Evolutionary conservation across 2,888 invertebrate genomes (phyloP).

Genomic region (Diogma glabrata): DNA sequence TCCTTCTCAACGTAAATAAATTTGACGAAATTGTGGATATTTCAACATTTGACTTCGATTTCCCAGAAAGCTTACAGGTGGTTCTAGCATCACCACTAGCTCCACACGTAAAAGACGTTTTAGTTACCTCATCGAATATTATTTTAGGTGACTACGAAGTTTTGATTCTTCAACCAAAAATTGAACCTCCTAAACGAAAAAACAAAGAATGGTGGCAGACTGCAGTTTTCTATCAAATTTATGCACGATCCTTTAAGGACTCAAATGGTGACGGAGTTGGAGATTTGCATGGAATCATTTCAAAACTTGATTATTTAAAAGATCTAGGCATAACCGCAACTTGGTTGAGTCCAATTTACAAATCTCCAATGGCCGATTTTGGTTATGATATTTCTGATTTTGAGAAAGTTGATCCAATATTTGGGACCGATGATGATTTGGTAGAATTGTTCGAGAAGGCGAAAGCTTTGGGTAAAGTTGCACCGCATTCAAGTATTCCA

Average conservation of each 20-base stretch:
- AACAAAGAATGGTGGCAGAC: slow-evolving; percentile 62
- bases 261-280: slow-evolving; percentile 63
- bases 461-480: slow-evolving; percentile 25
- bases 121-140: neutral
- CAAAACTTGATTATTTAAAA: slow-evolving; percentile 48
- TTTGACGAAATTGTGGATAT: neutral
- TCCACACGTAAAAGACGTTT: neutral
- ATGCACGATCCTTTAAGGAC: slow-evolving; percentile 70
- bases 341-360: slow-evolving; percentile 57
- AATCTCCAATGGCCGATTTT: slow-evolving; percentile 57
- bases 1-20: neutral
- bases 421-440: slow-evolving; percentile 60
- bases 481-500: no score
- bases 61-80: neutral
- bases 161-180: neutral
- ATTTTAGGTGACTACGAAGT: neutral
- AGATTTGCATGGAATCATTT: slow-evolving; percentile 42
- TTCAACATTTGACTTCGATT: neutral
- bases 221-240: slow-evolving; percentile 67
- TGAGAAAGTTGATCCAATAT: slow-evolving; percentile 51
- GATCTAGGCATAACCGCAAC: slow-evolving; percentile 55
- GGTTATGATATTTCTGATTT: slow-evolving; percentile 69
- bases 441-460: slow-evolving; percentile 46
- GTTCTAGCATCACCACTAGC: neutral
- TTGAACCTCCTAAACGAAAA: slow-evolving; percentile 19